Percentiles rank a stretch among this genome's conserved stretches.
Conservation (phyloP, 2,113 vertebrate species). For the Urocitellus parryii region DNA sequence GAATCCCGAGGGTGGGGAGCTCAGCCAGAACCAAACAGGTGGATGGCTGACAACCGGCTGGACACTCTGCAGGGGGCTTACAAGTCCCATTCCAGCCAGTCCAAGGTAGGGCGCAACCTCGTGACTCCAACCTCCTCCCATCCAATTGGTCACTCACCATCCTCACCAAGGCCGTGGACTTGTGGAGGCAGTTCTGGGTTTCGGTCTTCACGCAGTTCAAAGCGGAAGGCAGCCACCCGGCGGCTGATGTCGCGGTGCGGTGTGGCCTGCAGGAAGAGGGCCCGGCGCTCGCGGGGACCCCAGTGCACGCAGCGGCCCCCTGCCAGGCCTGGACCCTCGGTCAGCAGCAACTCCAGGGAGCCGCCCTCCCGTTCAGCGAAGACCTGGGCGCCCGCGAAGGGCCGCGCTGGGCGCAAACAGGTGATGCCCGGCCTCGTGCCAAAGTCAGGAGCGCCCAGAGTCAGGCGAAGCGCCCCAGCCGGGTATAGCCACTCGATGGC, state of each 20-base stretch:
- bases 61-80: background rate
- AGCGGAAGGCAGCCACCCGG: constrained; percentile 94
- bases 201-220: constrained; percentile 92
- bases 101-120: background rate
- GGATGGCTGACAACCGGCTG: background rate
- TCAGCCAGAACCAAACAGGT: too few species aligned
- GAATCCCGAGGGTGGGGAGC: background rate
- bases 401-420: constrained; percentile 91
- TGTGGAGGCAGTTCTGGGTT: constrained; percentile 87
- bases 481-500: constrained; percentile 95
- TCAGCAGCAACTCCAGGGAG: constrained; percentile 92
- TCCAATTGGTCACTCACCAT: constrained; percentile 86
- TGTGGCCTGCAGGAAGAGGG: constrained; percentile 95
- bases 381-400: constrained; percentile 94
- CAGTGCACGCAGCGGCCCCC: constrained; percentile 92
- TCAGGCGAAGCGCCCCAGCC: constrained; percentile 92
- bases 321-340: constrained; percentile 86
- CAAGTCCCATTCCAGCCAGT: background rate
- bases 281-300: constrained; percentile 90
- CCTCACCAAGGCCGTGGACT: constrained; percentile 82
- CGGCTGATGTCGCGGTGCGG: constrained; percentile 95
- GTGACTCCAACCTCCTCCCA: background rate
- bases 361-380: constrained; percentile 93
- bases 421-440: constrained; percentile 87
- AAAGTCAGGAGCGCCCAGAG: constrained; percentile 84